A percentile compares a stretch with the other conserved stretches of the same genome.
Evolutionary conservation across 2,888 invertebrate species (phyloP).

Genomic region (Bombylius major): DNA sequence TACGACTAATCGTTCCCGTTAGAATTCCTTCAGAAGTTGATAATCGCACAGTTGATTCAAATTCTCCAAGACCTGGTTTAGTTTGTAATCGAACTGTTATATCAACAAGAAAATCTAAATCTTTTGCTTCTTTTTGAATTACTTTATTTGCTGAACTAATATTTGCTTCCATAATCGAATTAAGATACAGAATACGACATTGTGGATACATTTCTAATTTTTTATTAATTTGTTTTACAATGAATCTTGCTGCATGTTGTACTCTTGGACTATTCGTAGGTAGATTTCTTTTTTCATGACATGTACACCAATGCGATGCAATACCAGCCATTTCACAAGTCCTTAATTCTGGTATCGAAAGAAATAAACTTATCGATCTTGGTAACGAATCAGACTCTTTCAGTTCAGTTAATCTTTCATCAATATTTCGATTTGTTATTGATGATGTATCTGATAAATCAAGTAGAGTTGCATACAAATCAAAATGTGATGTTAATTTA

Average conservation of each 20-base stretch:
- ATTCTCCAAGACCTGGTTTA: constrained; percentile 43
- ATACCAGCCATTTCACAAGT: constrained; percentile 69
- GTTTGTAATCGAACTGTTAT: constrained; percentile 39
- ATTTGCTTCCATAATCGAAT: constrained; percentile 52
- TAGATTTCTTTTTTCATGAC: constrained; percentile 53
- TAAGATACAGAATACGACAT: constrained; percentile 52
- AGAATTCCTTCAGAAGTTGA: constrained; percentile 26
- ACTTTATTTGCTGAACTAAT: constrained; percentile 39
- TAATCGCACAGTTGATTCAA: constrained; percentile 63
- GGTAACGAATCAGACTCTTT: constrained; percentile 34
- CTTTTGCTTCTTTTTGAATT: constrained; percentile 25
- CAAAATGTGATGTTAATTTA: constrained; percentile 72
- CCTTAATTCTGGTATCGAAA: constrained; percentile 54
- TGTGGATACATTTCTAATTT: constrained; percentile 46
- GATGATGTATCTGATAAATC: constrained; percentile 47
- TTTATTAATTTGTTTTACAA: constrained; percentile 53
- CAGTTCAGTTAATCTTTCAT: constrained; percentile 28
- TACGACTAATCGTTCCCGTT: constrained; percentile 58
- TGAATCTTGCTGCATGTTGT: constrained; percentile 43
- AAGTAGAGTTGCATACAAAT: constrained; percentile 64
- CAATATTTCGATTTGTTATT: constrained; percentile 36
- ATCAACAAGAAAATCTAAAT: constrained; percentile 27
- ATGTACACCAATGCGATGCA: constrained; percentile 79
- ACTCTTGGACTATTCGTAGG: constrained; percentile 41
- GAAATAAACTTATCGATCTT: constrained; percentile 64